Base-by-base conservation (phyloP, 2,888 invertebrate species). In the Disparrhopalites patrizii region DNA sequence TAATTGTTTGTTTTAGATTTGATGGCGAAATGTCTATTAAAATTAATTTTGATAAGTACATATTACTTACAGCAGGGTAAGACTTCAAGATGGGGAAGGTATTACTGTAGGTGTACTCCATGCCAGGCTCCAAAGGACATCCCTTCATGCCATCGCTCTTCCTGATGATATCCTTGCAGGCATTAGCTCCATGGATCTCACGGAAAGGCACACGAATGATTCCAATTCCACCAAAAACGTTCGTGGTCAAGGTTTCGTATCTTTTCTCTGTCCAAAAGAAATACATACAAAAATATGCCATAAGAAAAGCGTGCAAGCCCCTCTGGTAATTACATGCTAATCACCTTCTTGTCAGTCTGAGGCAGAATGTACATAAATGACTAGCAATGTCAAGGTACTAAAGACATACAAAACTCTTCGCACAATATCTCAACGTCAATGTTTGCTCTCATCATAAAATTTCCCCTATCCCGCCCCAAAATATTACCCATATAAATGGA, bases 191-290 rank as follows among this genome's bases (percentile, higher is more conserved):
- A 65, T 76, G 70, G n/a, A 74, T 70, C 27, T 73, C 76, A 30
- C 75, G 63, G 66, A 76, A 76, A 50, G 76, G 76, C 1, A 76
- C 72, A 10, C 70, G 71, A 43, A 75, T 70, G 56, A 73, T 72
- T 23, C 74, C 76, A 47, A 76, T 70, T n/a, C 73, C 73, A 55
- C 75, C 76, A 47, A 68, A 75, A n/a, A 74, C 76, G 58, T 66
- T 70, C 3, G 75, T 75, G 4, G 73, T 73, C 56, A 76, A 65
- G 31, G 67, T 69, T 38, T 73, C 61, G 69, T 75, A 72, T 1
- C 51, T 38, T 58, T 73, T 73, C 23, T 73, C 75, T 75, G 60
- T 31, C 13, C 25, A 18, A 25, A 25, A 18, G 10, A 10, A 27
- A 15, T 47, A n/a, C 47, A 47, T 47, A 15, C 18, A 47, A 7